Percentiles rank a stretch among this genome's conserved stretches.
Evolutionary conservation across 1,140 invertebrate genomes (phyloP).

Genomic region (Microplitis mediator): DNA sequence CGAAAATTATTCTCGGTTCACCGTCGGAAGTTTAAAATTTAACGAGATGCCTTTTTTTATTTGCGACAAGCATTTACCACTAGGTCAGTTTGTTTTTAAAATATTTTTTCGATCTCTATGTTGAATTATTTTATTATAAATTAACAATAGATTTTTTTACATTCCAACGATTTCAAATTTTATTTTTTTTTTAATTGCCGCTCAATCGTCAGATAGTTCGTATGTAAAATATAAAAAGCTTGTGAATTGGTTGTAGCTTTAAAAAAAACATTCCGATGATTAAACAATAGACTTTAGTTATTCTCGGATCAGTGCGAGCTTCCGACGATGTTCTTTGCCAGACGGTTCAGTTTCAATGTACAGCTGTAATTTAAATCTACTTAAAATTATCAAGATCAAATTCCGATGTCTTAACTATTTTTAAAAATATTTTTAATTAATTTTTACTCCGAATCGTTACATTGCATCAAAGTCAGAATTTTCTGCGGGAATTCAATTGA

Average conservation of each 20-base stretch:
- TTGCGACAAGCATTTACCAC: not conserved
- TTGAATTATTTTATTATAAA: not conserved
- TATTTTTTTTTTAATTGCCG: no score
- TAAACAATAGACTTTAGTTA: conserved; percentile 18
- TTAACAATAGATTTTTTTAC: no score
- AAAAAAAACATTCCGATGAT: conserved; percentile 9
- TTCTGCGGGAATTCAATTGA: no score
- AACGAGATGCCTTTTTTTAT: not conserved
- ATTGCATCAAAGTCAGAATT: no score
- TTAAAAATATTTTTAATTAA: no score
- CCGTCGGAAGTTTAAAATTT: conserved; percentile 12
- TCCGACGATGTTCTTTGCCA: conserved; percentile 3
- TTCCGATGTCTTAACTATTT: not conserved
- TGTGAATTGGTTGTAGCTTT: not conserved
- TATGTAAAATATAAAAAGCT: no score
- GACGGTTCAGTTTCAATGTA: not conserved
- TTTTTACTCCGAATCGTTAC: not conserved
- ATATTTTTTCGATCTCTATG: not conserved
- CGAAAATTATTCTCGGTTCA: no score
- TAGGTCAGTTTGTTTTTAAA: not conserved
- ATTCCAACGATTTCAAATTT: no score
- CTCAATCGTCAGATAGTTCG: no score
- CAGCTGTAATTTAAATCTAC: not conserved
- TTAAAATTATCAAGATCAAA: not conserved
- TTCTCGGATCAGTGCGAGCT: conserved; percentile 23